Conservation (phyloP, 2,888 invertebrate species). For the Itoplectis maculator region DNA sequence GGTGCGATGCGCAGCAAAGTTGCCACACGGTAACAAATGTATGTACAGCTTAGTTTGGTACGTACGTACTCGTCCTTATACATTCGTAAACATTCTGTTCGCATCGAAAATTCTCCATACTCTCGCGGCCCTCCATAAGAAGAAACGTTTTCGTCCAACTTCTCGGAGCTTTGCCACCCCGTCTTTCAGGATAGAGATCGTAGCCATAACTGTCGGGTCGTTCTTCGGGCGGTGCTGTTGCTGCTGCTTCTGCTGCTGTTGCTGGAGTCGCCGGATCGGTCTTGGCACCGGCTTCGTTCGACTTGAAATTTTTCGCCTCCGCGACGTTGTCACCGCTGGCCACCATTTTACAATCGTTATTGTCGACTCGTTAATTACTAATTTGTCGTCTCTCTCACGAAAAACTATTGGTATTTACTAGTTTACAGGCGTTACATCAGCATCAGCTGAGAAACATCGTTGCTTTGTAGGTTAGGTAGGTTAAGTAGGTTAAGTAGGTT, state of each 20-base stretch:
- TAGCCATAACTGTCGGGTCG: constrained; percentile 54
- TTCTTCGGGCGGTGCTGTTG: not conserved
- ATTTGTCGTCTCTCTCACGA: not conserved
- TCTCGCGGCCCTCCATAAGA: constrained; percentile 89
- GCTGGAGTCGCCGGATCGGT: not conserved
- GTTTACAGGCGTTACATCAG: constrained; percentile 42
- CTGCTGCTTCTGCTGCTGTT: not conserved
- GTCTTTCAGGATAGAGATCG: constrained; percentile 92
- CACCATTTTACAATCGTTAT: constrained; percentile 1
- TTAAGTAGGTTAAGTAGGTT: no score
- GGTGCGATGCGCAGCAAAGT: not conserved
- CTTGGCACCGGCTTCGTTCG: constrained; percentile 7
- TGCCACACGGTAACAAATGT: not conserved
- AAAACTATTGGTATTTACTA: not conserved
- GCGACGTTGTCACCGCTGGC: not conserved
- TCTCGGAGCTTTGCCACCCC: constrained; percentile 87
- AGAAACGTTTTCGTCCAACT: constrained; percentile 86
- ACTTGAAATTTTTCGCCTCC: not conserved
- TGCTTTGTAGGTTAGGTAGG: constrained; percentile 34
- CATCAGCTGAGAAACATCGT: not conserved
- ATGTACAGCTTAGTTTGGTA: constrained; percentile 28
- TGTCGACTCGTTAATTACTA: not conserved
- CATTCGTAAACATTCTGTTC: constrained; percentile 92
- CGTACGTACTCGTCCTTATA: constrained; percentile 88
- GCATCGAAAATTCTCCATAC: constrained; percentile 90